Conservation (phyloP, 1,140 invertebrate species). For the Nephila pilipes region DNA sequence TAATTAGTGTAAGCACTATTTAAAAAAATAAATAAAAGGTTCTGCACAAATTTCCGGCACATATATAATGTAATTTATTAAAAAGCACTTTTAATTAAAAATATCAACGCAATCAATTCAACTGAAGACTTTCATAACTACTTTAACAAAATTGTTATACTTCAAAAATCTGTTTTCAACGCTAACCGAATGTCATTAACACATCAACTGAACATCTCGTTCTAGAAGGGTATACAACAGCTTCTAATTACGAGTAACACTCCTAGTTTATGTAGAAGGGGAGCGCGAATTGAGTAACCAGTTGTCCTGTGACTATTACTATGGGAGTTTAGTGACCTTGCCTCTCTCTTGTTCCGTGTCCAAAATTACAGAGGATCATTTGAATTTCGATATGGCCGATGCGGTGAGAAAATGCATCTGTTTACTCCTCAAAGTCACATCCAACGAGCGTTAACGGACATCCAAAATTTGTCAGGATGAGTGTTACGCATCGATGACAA, state of each 20-base stretch:
- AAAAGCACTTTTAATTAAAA: no score
- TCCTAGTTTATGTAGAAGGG: not conserved
- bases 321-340: constrained; percentile 8
- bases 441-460: not conserved
- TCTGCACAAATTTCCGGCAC: no score
- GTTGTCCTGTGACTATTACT: not conserved
- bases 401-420: not conserved
- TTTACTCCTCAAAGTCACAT: not conserved
- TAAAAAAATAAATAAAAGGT: no score
- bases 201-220: not conserved
- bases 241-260: constrained; percentile 1
- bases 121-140: no score
- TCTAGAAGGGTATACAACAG: not conserved
- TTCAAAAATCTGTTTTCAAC: not conserved
- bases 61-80: no score
- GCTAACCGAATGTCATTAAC: not conserved
- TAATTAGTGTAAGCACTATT: no score
- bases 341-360: not conserved
- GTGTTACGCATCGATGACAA: not conserved
- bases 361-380: not conserved
- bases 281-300: not conserved
- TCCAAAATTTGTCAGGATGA: not conserved
- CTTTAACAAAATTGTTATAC: no score
- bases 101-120: no score
- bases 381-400: not conserved